Evolutionary conservation across 2,888 invertebrate genomes (phyloP), one percentile per base, ranked within the genome.

Genomic region (Hemithea aestivaria): DNA sequence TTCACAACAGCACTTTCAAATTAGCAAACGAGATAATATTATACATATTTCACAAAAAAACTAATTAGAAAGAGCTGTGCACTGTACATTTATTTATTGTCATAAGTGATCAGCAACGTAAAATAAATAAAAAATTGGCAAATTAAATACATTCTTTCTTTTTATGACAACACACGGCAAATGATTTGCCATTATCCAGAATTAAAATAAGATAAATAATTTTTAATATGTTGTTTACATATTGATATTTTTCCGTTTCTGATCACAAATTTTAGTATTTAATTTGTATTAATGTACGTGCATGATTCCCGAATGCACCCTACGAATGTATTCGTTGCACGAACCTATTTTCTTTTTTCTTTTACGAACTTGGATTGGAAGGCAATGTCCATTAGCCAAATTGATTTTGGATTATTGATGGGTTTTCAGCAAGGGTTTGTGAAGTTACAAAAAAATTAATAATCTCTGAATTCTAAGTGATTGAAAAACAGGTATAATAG

Each of bases 281-380:
- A 60, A 54, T 51, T 53, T 24, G 16, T 16, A 16, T 16, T 16
- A 16, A 38, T 77, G 76, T 80, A 70, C 74, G 85, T 83, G 85
- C 85, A 85, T 85, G 85, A 61, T 45, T 76, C 83, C 84, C 64
- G 82, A 84, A 83, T 85, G 85, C 84, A 84, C 82, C 74, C 81
- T 71, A 38, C 46, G 42, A 84, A 81, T 85, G 85, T 82, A 27
- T 16, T 16, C 16, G 5, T 59, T 84, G 85, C 85, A 85, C 85
- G 85, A 72, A 71, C 53, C 66, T 68, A 56, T 67, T 73, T 73
- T 75, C 66, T 58, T 75, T 67, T 58, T 52, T 56, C 56, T 58
- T 62, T 59, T 53, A 66, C 66, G 60, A 63, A 61, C 61, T 68
- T 66, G 62, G 64, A 70, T 75, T 70, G 73, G 71, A 75, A 77